These are phyloP conservation scores for Parazoanthus swiftii DNA, from an alignment of 92 coral and sea anemone species.

Conservation along the genomic window DNA sequence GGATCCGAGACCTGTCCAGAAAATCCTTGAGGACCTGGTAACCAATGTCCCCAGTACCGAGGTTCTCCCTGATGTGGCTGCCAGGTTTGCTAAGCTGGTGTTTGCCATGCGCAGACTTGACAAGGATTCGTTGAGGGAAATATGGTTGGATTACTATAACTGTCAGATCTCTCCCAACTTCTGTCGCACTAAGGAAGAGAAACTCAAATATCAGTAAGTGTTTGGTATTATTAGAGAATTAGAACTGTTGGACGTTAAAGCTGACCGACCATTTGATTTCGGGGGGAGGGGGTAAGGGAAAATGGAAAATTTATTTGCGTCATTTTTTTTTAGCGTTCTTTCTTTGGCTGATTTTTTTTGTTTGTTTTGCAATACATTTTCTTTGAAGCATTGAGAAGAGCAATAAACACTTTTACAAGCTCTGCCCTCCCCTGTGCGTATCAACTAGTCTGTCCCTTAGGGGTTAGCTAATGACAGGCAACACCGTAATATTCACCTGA, in stretches of 20 bases:
- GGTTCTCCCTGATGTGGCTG: conserved; percentile 50
- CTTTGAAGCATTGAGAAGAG: too few relatives aligned
- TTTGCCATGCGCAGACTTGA: conserved; percentile 55
- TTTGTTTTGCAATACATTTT: too few relatives aligned
- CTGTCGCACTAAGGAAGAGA: conserved; percentile 45
- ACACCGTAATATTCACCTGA: too few relatives aligned
- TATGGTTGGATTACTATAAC: conserved; percentile 52
- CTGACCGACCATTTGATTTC: not conserved
- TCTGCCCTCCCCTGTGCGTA: too few relatives aligned
- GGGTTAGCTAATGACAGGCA: too few relatives aligned
- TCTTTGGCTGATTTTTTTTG: too few relatives aligned
- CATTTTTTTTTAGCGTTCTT: too few relatives aligned
- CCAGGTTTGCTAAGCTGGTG: conserved; percentile 56
- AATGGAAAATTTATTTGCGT: too few relatives aligned
- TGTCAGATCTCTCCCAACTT: conserved; percentile 28
- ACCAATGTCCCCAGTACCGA: conserved; percentile 45
- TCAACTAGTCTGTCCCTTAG: too few relatives aligned
- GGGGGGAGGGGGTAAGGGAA: too few relatives aligned
- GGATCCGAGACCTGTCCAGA: conserved; percentile 25
- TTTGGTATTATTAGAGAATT: too few relatives aligned
- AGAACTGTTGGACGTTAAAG: not conserved
- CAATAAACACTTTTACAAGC: too few relatives aligned
- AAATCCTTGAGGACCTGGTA: conserved; percentile 56
- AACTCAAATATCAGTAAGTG: conserved; percentile 59
- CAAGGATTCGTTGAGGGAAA: conserved; percentile 23